Evolutionary conservation across 2,888 invertebrate species (phyloP), one percentile per base, ranked within the genome.

Genomic region (Tryphoninae sp.): DNA sequence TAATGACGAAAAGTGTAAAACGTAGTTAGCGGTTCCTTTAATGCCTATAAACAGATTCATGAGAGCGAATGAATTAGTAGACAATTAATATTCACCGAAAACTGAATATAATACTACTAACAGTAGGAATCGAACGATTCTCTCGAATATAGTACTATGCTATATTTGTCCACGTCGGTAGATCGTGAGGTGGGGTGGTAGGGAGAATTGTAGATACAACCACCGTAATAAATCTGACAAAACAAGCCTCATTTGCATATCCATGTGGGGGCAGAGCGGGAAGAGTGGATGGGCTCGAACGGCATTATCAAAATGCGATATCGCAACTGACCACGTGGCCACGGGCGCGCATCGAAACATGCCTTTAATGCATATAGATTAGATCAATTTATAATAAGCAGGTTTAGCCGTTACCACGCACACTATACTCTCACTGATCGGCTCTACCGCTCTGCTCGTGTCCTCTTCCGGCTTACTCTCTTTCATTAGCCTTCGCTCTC

Each of bases 381-480:
- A 90, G 90, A 90, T 91, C 89, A 90, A 91, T 90, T 90, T 89
- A 89, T 90, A 90, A 90, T 91, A 89, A 91, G 89, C 89, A 88
- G 89, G 89, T 89, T 90, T 88, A 86, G 85, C 82, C 82, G 80
- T 77, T 62, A 68, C 59, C 84, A 42, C 76, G 8, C 78, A 65
- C 45, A 62, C 59, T 55, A 42, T 53, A 6, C 62, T n/a, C 71
- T 49, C 61, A 51, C 26, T 67, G 65, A 77, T 69, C 77, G 61
- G 61, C 64, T 45, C 33, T 22, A 26, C 64, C 45, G 19, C 49
- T n/a, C 53, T 58, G 42, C 13, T 13, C 13, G 11, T 45, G 11
- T 45, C 45, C 13, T 13, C 51, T 69, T 62, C 74, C 68, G 53
- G 33, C 58, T 77, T 26, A n/a, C 64, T 73, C 49, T 26, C 55